Base-by-base conservation (phyloP, 2,113 vertebrate species). In the Geococcyx californianus region DNA sequence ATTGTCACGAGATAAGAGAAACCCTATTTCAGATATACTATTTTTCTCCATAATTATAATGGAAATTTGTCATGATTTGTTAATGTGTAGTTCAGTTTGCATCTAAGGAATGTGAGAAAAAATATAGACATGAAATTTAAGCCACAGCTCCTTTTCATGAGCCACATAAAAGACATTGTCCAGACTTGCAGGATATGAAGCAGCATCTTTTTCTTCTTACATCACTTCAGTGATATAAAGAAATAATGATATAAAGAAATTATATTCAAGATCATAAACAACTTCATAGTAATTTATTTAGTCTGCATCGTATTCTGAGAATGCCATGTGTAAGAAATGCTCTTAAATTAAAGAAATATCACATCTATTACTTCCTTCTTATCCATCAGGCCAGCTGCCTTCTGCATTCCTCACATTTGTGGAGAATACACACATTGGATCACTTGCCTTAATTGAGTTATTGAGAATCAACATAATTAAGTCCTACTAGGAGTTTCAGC, bases 291-390 rank as follows among this genome's bases (percentile, higher is more conserved):
- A 63, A 92, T 63, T 72, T 56, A 67, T 72, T 75, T 68, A 73
- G 20, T 60, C 34, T 83, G 10, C 36, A 68, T 75, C 70, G 80
- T 13, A 18, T 88, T 95, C 59, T 95, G 68, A 94, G 44, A 92
- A 40, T 20, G 16, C 9, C 19, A 25, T 16, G 2, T 52, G 1
- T 24, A 68, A 16, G 44, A 92, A 68, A 38, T 9, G 7, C 4
- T 63, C 21, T 8, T 49, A 85, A 91, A 68, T 72, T 64, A 76
- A 76, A 78, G 31, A 84, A 87, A 40, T 56, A 28, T 42, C 23
- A 52, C 33, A 34, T 63, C 36, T 67, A n/a, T 77, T 69, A 10
- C 18, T 44, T 26, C 24, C 3, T 68, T 49, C 13, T 34, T 59
- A 60, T 68, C 13, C 21, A n/a, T 56, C 54, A 73, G 0, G 2